Evolutionary conservation across 2,797 vertebrate genomes (phyloP), one percentile per base, ranked within the genome.

Genomic region (Myotis myotis): DNA sequence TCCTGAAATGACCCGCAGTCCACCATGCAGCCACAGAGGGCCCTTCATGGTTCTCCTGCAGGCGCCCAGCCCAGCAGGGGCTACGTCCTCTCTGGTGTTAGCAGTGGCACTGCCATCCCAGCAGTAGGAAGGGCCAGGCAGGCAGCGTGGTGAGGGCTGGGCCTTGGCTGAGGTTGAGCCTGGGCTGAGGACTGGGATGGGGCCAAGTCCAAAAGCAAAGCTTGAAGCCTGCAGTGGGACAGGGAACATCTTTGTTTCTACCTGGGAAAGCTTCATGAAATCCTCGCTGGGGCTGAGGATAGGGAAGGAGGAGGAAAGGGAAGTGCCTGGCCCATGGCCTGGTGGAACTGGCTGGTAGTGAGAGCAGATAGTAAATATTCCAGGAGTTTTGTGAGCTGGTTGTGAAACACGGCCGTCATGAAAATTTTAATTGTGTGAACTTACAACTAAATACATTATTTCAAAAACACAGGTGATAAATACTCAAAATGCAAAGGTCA

Each of bases 1-100:
- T 78, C 64, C 84, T 79, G 96, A 94, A 96, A 94, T 95, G 95
- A 91, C 82, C 79, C 5, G 15, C 15, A 25, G 91, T 15, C 64
- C 13, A 28, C 55, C 22, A 1, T 9, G 62, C 17, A 75, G 82
- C 44, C 20, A 3, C 15, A 8, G 82, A 53, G 57, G 76, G 66
- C 75, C 60, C 44, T 53, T 64, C 49, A 17, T 7, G 79, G 19
- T 41, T 25, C 55, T 41, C 47, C 4, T 1, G 33, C 12, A 19
- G 49, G 33, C 51, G 4, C 49, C 60, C 70, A 13, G 70, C 70
- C 70, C 36, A 23, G n/a, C n/a, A 13, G 49, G 47, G 36, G 33
- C 57, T 5, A 2, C 0, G 25, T 76, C 19, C 51, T 76, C 33
- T 62, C 80, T 11, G 47, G 12, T 55, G 47, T 38, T 33, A 2